Percentiles rank a stretch among this genome's conserved stretches.
Evolutionary conservation across 1,140 invertebrate genomes (phyloP).

Genomic region (Acromyrmex charruanus): DNA sequence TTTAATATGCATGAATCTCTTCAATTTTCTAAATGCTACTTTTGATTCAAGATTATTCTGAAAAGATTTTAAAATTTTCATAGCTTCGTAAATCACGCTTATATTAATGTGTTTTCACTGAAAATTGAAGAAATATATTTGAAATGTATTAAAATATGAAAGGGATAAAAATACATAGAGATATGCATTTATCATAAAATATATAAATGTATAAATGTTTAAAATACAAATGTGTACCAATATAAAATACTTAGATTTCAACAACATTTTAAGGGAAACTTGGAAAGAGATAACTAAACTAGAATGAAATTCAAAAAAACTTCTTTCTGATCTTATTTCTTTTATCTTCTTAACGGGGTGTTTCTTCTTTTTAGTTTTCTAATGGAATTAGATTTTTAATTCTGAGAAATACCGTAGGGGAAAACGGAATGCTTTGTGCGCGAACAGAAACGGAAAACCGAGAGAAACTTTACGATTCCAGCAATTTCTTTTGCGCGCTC

Average conservation of each 20-base stretch:
- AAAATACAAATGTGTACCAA: neutral
- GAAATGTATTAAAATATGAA: neutral
- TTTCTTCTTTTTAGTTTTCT: neutral
- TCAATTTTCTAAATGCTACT: neutral
- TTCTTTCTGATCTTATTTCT: neutral
- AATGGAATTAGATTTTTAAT: conserved; percentile 47
- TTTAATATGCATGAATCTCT: neutral
- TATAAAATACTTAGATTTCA: neutral
- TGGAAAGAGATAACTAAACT: neutral
- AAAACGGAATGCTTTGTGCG: conserved; percentile 28
- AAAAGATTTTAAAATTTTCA: neutral
- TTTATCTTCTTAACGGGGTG: conserved; percentile 13
- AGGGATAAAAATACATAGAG: neutral
- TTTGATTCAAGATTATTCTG: neutral
- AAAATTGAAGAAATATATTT: neutral
- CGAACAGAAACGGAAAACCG: conserved; percentile 19
- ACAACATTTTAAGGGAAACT: neutral
- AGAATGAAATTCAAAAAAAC: neutral
- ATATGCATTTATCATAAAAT: no score
- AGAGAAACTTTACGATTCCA: conserved; percentile 25
- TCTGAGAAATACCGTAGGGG: neutral
- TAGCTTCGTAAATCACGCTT: neutral
- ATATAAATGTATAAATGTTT: no score
- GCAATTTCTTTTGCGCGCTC: neutral
- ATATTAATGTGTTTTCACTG: neutral